These are phyloP conservation scores for Agrochola lychnidis DNA, from an alignment of 2,888 invertebrate genomes.

Conservation along the genomic window DNA sequence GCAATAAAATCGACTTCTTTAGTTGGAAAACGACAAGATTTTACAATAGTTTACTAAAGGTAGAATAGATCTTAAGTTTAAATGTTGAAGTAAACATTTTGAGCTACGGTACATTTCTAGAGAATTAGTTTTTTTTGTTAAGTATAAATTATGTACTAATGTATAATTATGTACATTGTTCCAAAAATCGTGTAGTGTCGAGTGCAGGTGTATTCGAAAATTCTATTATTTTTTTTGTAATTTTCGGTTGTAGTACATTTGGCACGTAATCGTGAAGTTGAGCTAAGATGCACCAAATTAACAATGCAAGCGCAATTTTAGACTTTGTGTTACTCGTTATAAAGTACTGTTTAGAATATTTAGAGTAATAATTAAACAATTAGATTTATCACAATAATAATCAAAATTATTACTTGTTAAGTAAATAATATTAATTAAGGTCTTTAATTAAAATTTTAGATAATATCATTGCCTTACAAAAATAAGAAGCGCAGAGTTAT, in stretches of 20 bases:
- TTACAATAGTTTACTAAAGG: conserved; percentile 74
- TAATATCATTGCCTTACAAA: conserved; percentile 28
- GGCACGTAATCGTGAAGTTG: conserved; percentile 84
- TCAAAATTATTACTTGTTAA: conserved; percentile 59
- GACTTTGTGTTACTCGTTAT: conserved; percentile 70
- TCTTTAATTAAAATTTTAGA: conserved; percentile 46
- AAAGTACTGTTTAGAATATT: conserved; percentile 57
- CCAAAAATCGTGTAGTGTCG: conserved; percentile 82
- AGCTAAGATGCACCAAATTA: conserved; percentile 78
- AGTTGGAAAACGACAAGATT: conserved; percentile 75
- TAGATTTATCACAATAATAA: conserved; percentile 65
- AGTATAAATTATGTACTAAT: conserved; percentile 78
- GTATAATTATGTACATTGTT: conserved; percentile 88
- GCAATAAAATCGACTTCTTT: conserved; percentile 63
- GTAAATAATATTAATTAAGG: conserved; percentile 48
- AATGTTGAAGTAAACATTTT: conserved; percentile 84
- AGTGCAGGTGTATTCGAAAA: conserved; percentile 73
- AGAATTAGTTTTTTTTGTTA: conserved; percentile 74
- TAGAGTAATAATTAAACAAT: conserved; percentile 57
- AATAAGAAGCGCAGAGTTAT: conserved; percentile 48
- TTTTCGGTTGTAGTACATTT: conserved; percentile 74
- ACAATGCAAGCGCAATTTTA: conserved; percentile 75
- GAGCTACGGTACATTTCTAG: conserved; percentile 86
- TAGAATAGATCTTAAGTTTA: conserved; percentile 83
- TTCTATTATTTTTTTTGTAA: conserved; percentile 60